These are phyloP conservation scores for Zaprionus ornatus DNA, from an alignment of 1,140 invertebrate species.

Conservation along the genomic window DNA sequence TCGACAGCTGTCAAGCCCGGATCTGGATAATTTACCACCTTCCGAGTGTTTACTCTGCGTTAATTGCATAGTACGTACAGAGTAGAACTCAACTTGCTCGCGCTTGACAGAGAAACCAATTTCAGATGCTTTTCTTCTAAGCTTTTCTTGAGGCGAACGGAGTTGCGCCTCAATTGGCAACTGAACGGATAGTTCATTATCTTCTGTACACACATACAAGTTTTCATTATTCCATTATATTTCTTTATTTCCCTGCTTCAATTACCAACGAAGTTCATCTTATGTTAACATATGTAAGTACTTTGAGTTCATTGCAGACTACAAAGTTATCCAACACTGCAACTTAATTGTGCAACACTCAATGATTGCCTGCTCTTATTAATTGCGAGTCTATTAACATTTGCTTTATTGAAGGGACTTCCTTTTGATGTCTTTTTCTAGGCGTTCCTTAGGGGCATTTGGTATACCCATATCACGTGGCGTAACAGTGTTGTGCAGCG, in stretches of 20 bases:
- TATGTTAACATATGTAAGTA: neutral
- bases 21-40: neutral
- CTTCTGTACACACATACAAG: no score
- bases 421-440: neutral
- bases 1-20: constrained; percentile 12
- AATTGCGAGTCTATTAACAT: neutral
- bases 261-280: neutral
- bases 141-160: neutral
- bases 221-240: no score
- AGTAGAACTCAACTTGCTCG: neutral
- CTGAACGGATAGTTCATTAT: no score
- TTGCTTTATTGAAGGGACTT: neutral
- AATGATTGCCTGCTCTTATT: no score
- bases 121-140: neutral
- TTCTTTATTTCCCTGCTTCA: neutral
- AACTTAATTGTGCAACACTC: no score
- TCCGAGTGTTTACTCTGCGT: neutral
- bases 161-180: no score
- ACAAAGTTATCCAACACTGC: neutral
- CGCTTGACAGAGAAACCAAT: neutral
- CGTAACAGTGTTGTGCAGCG: constrained; percentile 48
- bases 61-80: neutral
- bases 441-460: neutral
- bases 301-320: neutral
- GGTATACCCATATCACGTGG: neutral